phyloP scores from a whole-genome alignment of 2,113 vertebrate genomes.

The Opisthocomus hoazin region DNA sequence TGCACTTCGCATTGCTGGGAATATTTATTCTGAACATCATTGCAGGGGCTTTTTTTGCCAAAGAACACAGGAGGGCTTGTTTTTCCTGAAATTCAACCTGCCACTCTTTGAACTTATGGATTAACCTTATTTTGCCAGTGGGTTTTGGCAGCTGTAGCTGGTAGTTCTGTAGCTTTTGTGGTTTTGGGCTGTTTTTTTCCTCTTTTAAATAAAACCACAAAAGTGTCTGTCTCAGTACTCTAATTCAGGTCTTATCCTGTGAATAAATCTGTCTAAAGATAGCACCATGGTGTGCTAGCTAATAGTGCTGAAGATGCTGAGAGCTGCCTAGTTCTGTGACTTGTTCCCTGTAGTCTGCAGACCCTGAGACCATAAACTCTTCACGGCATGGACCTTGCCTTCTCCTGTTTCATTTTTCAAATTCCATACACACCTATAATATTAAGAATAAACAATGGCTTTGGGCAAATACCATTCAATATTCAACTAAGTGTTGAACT shows the following conservation, averaged over 20 bases:
- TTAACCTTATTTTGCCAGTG: slow-evolving; percentile 18
- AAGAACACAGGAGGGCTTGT: slow-evolving; percentile 1
- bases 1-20: neutral
- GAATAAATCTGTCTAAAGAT: neutral
- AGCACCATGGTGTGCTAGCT: neutral
- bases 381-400: neutral
- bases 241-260: neutral
- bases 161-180: neutral
- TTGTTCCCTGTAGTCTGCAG: neutral
- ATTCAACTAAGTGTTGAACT: neutral
- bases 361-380: neutral
- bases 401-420: neutral
- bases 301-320: neutral
- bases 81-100: slow-evolving; percentile 41
- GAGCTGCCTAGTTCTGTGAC: neutral
- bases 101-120: neutral
- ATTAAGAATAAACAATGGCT: neutral
- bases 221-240: neutral
- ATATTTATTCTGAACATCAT: slow-evolving; percentile 12
- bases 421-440: neutral
- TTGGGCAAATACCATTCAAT: neutral
- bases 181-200: neutral
- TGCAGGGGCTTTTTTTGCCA: neutral
- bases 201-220: neutral
- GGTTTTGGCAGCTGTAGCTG: neutral